Percentiles rank a stretch among this genome's conserved stretches.
Evolutionary conservation across 1,140 invertebrate genomes (phyloP).

Genomic region (Drosophila setifemur): DNA sequence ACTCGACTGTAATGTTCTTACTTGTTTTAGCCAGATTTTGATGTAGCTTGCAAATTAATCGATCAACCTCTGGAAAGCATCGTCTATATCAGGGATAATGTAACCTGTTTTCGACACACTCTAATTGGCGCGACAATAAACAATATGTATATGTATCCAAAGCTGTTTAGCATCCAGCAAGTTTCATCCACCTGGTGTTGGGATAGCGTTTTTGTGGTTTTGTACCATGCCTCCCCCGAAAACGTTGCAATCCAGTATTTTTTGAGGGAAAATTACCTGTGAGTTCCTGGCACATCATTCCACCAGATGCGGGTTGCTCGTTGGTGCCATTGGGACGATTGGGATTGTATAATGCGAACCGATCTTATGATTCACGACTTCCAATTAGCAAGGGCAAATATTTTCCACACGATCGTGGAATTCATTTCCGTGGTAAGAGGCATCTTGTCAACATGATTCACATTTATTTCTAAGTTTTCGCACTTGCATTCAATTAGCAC

Average conservation of each 20-base stretch:
- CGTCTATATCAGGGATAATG: conserved; percentile 14
- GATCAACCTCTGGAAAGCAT: background rate
- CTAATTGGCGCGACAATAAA: conserved; percentile 30
- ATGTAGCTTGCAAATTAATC: background rate
- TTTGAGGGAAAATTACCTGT: conserved; percentile 1
- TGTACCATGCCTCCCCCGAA: conserved; percentile 10
- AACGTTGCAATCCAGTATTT: background rate
- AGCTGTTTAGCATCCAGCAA: conserved; percentile 7
- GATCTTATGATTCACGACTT: conserved; percentile 32
- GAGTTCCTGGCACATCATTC: conserved; percentile 21
- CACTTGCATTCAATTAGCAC: conserved; percentile 18
- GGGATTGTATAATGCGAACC: background rate
- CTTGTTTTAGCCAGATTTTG: background rate
- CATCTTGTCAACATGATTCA: conserved; percentile 36
- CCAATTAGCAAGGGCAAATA: conserved; percentile 31
- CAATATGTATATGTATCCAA: background rate
- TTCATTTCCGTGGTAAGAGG: conserved; percentile 32
- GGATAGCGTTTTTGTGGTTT: conserved; percentile 13
- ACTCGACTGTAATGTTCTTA: too few species aligned
- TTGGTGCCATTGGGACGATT: background rate
- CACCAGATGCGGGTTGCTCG: conserved; percentile 1
- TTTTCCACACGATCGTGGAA: conserved; percentile 24
- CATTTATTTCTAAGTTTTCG: conserved; percentile 23
- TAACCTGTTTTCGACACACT: conserved; percentile 24
- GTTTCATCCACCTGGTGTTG: conserved; percentile 12